These are phyloP conservation scores for Pseudococcus jackbeardsleyi DNA, from an alignment of 2,888 invertebrate species.

Conservation along the genomic window DNA sequence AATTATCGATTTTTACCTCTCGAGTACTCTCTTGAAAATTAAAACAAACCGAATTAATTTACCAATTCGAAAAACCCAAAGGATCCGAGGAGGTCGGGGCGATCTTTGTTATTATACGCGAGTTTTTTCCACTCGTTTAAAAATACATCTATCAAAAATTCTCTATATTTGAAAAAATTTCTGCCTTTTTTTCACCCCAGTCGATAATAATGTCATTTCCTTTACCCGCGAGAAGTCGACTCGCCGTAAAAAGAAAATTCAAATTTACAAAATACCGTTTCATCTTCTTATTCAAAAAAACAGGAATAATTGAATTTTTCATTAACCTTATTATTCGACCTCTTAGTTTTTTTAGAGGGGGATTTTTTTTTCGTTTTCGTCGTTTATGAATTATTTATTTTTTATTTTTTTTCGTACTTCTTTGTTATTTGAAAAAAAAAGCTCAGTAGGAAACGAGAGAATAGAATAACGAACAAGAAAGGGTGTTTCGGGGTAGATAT, in stretches of 20 bases:
- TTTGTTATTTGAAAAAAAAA: conserved; percentile 44
- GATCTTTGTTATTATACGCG: background rate
- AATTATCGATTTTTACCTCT: conserved; percentile 10
- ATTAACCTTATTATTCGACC: conserved; percentile 57
- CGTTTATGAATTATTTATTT: conserved; percentile 63
- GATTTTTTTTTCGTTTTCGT: background rate
- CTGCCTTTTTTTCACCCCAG: background rate
- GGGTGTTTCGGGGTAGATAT: conserved; percentile 1
- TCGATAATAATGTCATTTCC: conserved; percentile 36
- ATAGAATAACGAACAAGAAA: conserved; percentile 9
- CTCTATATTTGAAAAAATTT: background rate
- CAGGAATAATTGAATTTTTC: conserved; percentile 61
- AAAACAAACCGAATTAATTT: too few relatives aligned
- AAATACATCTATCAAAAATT: conserved; percentile 42
- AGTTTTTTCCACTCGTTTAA: background rate
- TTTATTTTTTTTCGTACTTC: background rate
- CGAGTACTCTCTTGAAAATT: too few relatives aligned
- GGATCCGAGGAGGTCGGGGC: background rate
- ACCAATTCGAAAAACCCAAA: too few relatives aligned
- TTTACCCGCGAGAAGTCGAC: conserved; percentile 18
- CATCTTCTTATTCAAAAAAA: conserved; percentile 51
- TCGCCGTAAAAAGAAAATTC: conserved; percentile 39
- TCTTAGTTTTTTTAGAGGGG: conserved; percentile 8
- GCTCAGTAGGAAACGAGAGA: conserved; percentile 27
- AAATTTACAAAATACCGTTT: conserved; percentile 48